Evolutionary conservation across 2,113 vertebrate genomes (phyloP).

Genomic region (Pontoporia blainvillei): DNA sequence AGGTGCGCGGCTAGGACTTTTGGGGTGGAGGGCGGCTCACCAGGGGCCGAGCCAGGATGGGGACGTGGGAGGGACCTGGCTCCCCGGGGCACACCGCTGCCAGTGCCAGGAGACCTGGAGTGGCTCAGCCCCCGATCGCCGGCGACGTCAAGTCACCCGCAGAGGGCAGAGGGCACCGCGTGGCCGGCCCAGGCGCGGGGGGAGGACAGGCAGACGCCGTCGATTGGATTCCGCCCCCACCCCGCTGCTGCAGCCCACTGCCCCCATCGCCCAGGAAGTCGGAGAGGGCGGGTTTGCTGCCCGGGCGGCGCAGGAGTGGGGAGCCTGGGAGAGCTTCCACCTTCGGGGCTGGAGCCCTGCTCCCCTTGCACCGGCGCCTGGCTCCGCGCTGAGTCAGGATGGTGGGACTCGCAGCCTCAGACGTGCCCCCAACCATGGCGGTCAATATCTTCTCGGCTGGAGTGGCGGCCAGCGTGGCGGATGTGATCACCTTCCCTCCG

Average conservation of each 20-base stretch:
- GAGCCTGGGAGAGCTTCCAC: neutral
- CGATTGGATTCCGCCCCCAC: no score
- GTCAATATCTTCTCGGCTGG: constrained; percentile 89
- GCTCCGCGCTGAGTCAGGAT: constrained; percentile 68
- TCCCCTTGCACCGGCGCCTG: neutral
- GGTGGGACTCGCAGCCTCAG: constrained; percentile 84
- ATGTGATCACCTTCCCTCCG: constrained; percentile 89
- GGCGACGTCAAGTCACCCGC: neutral
- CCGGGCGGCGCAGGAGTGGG: accelerated
- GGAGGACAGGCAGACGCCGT: neutral
- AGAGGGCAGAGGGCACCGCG: neutral
- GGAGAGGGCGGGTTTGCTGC: neutral
- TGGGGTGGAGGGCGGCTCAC: accelerated
- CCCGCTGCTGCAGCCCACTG: neutral
- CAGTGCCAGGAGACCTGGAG: neutral
- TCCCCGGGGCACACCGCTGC: neutral
- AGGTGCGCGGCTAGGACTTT: accelerated
- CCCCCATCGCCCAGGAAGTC: neutral
- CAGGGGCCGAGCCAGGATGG: accelerated
- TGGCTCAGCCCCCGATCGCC: neutral
- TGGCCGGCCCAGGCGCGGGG: neutral
- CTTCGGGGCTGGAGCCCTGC: neutral
- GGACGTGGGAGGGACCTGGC: neutral
- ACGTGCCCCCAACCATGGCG: constrained; percentile 82
- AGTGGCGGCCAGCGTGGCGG: constrained; percentile 85